These are phyloP conservation scores for Formicarius rufipectus DNA, from an alignment of 2,113 vertebrate species.

Conservation along the genomic window DNA sequence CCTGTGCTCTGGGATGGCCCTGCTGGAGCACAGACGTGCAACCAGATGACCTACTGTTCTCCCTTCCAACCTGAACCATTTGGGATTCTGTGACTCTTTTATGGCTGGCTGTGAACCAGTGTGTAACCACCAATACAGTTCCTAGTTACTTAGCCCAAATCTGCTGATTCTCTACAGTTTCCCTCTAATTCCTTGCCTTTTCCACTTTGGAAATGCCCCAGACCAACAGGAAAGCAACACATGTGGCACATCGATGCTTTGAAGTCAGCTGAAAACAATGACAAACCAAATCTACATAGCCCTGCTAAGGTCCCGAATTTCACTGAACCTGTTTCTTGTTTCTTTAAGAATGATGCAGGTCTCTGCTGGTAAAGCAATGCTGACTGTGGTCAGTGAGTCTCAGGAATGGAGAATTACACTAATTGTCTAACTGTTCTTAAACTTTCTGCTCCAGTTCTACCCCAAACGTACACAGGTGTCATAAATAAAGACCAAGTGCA, in stretches of 20 bases:
- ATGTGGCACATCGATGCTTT: background rate
- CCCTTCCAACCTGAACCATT: background rate
- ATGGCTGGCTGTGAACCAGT: background rate
- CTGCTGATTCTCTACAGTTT: background rate
- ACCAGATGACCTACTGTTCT: background rate
- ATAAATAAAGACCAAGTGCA: background rate
- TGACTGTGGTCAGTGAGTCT: background rate
- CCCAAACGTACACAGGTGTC: background rate
- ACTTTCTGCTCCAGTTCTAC: background rate
- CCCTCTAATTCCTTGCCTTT: background rate
- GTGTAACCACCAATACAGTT: background rate
- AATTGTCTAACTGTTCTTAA: background rate
- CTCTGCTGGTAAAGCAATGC: background rate
- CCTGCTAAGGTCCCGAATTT: background rate
- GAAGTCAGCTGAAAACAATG: rapidly evolving
- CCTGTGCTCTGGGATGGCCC: background rate
- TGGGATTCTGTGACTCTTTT: background rate
- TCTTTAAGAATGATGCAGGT: background rate
- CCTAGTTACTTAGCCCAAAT: background rate
- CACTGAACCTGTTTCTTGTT: background rate
- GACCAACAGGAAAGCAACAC: background rate
- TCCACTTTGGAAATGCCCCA: background rate
- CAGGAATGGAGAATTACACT: background rate
- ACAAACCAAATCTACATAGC: background rate
- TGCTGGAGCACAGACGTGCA: background rate